Evolutionary conservation across 92 coral and sea anemone species (phyloP).

Genomic region (Pocillopora meandrina): DNA sequence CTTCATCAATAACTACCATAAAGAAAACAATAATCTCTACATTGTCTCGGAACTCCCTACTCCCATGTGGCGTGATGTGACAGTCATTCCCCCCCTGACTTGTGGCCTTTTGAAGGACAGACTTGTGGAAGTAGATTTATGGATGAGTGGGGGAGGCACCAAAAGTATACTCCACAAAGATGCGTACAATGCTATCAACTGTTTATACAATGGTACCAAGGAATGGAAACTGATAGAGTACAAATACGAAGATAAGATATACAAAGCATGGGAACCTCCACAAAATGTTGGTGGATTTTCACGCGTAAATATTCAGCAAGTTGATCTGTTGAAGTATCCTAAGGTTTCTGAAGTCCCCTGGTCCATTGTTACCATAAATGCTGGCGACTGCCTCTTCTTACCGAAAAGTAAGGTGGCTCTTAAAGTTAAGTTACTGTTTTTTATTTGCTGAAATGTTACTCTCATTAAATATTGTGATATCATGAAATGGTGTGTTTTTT

Average conservation of each 20-base stretch:
- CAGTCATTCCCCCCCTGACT: slow-evolving; percentile 82
- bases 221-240: slow-evolving; percentile 94
- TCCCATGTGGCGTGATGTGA: slow-evolving; percentile 87
- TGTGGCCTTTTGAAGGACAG: slow-evolving; percentile 85
- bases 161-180: slow-evolving; percentile 89
- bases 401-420: slow-evolving; percentile 78
- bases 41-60: slow-evolving; percentile 92
- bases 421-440: too few relatives aligned
- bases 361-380: slow-evolving; percentile 80
- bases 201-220: slow-evolving; percentile 92
- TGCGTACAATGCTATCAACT: slow-evolving; percentile 95
- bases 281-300: slow-evolving; percentile 89
- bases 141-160: slow-evolving; percentile 98
- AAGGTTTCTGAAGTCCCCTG: slow-evolving; percentile 83
- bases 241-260: slow-evolving; percentile 87
- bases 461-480: too few relatives aligned
- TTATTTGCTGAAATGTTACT: too few relatives aligned
- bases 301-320: slow-evolving; percentile 65
- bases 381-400: slow-evolving; percentile 91
- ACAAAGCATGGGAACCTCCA: slow-evolving; percentile 96
- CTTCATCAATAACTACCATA: slow-evolving; percentile 71
- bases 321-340: slow-evolving; percentile 81
- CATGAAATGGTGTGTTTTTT: too few relatives aligned
- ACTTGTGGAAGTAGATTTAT: slow-evolving; percentile 89
- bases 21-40: slow-evolving; percentile 52